These are phyloP conservation scores for Lomographa bimaculata DNA, from an alignment of 2,888 invertebrate species.

Conservation along the genomic window DNA sequence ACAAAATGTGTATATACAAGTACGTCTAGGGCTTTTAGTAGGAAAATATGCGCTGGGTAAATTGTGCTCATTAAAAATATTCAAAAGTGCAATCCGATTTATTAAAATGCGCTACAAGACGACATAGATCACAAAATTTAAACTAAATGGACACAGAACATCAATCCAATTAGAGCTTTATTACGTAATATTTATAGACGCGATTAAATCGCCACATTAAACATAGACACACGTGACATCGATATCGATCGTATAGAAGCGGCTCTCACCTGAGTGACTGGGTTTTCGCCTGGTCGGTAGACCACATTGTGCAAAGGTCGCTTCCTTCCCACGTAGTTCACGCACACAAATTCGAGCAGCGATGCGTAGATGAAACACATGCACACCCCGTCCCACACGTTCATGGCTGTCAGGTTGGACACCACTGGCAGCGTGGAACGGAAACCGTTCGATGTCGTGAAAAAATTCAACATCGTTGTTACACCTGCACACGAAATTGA, in stretches of 20 bases:
- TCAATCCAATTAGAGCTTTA: conserved; percentile 17
- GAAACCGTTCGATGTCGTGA: conserved; percentile 97
- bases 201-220: conserved; percentile 11
- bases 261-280: conserved; percentile 92
- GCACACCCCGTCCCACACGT: conserved; percentile 98
- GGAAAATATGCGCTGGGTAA: conserved; percentile 1
- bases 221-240: conserved; percentile 16
- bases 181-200: conserved; percentile 7
- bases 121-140: conserved; percentile 44
- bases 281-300: conserved; percentile 95
- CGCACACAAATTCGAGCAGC: conserved; percentile 96
- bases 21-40: conserved; percentile 4
- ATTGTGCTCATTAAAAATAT: conserved; percentile 18
- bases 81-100: conserved; percentile 31
- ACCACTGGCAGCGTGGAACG: conserved; percentile 96
- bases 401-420: conserved; percentile 97
- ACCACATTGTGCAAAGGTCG: conserved; percentile 94
- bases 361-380: conserved; percentile 99
- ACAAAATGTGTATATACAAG: conserved; percentile 30
- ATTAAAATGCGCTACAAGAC: conserved; percentile 42
- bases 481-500: conserved; percentile 86
- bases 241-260: conserved; percentile 12
- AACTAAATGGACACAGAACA: conserved; percentile 19
- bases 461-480: conserved; percentile 99
- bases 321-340: conserved; percentile 97